Conservation (phyloP, 2,113 vertebrate species). For the Scopus umbretta region DNA sequence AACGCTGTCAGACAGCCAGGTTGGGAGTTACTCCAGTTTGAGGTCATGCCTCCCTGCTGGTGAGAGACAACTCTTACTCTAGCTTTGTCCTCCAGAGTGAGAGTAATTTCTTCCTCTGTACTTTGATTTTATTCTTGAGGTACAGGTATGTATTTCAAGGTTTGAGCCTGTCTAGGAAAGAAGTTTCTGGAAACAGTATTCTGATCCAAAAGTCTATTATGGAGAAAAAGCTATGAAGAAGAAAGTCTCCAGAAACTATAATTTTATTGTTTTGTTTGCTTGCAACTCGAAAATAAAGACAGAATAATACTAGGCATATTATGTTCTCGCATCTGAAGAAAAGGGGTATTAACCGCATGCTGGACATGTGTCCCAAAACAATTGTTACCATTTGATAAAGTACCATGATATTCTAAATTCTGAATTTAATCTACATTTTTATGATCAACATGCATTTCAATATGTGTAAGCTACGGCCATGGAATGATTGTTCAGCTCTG, state of each 20-base stretch:
- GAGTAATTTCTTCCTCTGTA: not conserved
- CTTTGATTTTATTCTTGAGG: constrained; percentile 1
- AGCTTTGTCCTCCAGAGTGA: not conserved
- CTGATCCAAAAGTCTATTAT: not conserved
- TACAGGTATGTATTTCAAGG: not conserved
- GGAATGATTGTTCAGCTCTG: not conserved
- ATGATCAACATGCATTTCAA: not conserved
- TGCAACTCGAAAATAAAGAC: not conserved
- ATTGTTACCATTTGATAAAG: not conserved
- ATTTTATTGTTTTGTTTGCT: not conserved
- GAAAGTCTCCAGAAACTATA: not conserved
- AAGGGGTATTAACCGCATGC: not conserved
- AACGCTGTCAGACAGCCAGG: not conserved
- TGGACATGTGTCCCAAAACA: not conserved
- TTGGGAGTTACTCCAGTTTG: not conserved
- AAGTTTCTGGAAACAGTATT: not conserved
- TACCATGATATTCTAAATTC: not conserved
- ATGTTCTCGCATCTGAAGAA: not conserved
- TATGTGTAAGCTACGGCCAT: not conserved
- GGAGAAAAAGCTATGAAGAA: not conserved
- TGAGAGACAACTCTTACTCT: not conserved
- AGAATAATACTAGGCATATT: not conserved
- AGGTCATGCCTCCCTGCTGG: not conserved
- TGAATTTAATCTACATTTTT: not conserved
- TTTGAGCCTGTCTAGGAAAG: not conserved